phyloP scores from a whole-genome alignment of 2,888 invertebrate species.

The Eumacrocentrus americanus region DNA sequence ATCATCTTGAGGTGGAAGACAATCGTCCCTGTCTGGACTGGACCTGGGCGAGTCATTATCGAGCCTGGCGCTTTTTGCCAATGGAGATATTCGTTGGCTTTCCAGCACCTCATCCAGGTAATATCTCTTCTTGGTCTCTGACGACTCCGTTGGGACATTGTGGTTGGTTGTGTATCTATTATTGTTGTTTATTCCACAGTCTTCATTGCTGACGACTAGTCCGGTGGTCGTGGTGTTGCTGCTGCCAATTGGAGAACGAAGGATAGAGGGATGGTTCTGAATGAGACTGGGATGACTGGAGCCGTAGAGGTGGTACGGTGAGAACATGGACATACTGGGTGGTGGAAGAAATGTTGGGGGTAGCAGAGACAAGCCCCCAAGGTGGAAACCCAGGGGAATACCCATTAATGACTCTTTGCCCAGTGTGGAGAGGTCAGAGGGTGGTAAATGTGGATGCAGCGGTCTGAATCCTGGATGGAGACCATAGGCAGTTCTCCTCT shows the following conservation, averaged over 20 bases:
- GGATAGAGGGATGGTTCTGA: not conserved
- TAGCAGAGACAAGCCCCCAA: conserved; percentile 55
- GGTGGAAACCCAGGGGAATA: conserved; percentile 54
- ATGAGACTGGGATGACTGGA: conserved; percentile 53
- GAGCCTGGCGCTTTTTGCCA: conserved; percentile 39
- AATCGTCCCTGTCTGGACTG: conserved; percentile 61
- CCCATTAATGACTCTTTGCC: conserved; percentile 51
- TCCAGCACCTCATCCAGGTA: conserved; percentile 78
- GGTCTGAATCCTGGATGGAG: conserved; percentile 60
- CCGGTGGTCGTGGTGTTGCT: conserved; percentile 33
- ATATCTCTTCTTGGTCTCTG: conserved; percentile 74
- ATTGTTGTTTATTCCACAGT: conserved; percentile 55
- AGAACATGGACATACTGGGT: conserved; percentile 66
- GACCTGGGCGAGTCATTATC: conserved; percentile 56
- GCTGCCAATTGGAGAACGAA: conserved; percentile 29
- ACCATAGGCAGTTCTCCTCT: conserved; percentile 64
- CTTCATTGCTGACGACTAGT: conserved; percentile 47
- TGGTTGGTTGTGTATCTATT: conserved; percentile 59
- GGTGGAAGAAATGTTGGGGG: conserved; percentile 66
- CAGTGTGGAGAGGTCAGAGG: conserved; percentile 53
- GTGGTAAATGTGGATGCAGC: conserved; percentile 59
- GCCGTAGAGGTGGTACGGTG: conserved; percentile 66
- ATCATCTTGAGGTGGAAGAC: conserved; percentile 69
- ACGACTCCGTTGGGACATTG: conserved; percentile 54
- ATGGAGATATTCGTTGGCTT: conserved; percentile 67